A percentile compares a stretch with the other conserved stretches of the same genome.
These are phyloP conservation scores for Tetranychus truncatus DNA, from an alignment of 2,888 invertebrate genomes.

Conservation along the genomic window DNA sequence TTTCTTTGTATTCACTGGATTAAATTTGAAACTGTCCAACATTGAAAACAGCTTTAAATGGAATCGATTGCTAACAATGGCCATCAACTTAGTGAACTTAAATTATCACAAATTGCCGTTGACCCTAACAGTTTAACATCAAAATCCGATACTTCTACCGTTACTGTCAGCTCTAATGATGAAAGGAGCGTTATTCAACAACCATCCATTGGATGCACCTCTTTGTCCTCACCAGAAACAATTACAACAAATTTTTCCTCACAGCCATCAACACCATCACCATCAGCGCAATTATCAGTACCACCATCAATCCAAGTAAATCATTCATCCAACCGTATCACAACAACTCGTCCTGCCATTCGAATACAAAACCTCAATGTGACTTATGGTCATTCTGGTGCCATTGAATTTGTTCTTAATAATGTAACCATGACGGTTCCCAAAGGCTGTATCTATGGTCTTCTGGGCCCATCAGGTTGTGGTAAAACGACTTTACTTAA, in stretches of 20 bases:
- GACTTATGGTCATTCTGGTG: background rate
- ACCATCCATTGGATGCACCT: background rate
- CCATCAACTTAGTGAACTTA: too few species aligned
- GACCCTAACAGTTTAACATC: too few species aligned
- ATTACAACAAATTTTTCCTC: background rate
- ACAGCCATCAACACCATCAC: background rate
- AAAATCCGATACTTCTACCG: too few species aligned
- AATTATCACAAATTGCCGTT: too few species aligned
- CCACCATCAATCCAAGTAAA: background rate
- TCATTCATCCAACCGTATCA: background rate
- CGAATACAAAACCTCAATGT: background rate
- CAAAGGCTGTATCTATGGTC: slow-evolving; percentile 10
- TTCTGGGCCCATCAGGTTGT: slow-evolving; percentile 8
- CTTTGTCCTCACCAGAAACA: background rate
- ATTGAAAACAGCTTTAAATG: too few species aligned
- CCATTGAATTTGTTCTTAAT: background rate
- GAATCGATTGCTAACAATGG: too few species aligned
- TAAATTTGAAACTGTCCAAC: too few species aligned
- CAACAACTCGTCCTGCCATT: background rate
- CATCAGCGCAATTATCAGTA: background rate
- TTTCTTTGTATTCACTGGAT: too few species aligned
- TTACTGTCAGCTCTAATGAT: background rate
- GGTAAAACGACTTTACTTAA: slow-evolving; percentile 10
- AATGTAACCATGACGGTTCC: background rate
- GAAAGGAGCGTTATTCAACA: background rate